These are phyloP conservation scores for Tetanocera ferruginea DNA, from an alignment of 2,888 invertebrate genomes.

Conservation along the genomic window DNA sequence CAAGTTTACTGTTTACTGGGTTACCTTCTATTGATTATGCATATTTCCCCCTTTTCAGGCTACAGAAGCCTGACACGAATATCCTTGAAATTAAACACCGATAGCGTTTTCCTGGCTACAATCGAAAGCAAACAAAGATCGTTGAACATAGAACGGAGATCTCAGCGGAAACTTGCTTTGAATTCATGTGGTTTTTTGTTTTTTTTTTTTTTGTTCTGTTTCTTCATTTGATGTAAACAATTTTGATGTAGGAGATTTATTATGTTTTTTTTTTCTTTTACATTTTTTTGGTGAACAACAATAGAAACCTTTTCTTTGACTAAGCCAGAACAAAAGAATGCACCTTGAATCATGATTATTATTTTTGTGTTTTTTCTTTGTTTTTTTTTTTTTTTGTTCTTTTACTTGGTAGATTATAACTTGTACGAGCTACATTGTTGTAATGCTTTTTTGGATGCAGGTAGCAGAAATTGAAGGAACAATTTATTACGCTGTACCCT, in stretches of 20 bases:
- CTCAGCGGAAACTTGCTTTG: constrained; percentile 34
- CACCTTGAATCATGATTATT: constrained; percentile 34
- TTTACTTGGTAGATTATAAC: constrained; percentile 1
- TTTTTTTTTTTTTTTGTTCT: not conserved
- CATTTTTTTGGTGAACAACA: not conserved
- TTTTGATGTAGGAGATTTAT: not conserved
- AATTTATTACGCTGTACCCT: constrained; percentile 30
- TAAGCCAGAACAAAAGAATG: constrained; percentile 29
- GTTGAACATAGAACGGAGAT: not conserved
- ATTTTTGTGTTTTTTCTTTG: not conserved
- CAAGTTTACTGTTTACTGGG: too few relatives aligned
- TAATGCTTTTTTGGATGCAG: not conserved
- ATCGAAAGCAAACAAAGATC: not conserved
- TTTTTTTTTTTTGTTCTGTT: not conserved
- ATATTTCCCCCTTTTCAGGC: too few relatives aligned
- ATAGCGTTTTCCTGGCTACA: not conserved
- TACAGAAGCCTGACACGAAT: not conserved
- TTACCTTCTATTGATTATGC: too few relatives aligned
- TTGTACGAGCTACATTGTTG: not conserved
- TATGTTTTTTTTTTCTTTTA: constrained; percentile 1
- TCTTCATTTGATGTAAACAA: not conserved
- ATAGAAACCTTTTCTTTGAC: not conserved
- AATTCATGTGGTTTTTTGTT: too few relatives aligned
- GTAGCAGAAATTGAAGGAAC: constrained; percentile 4
- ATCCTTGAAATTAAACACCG: constrained; percentile 15